Evolutionary conservation across 2,888 invertebrate species (phyloP).

Genomic region (Julus scanicus): DNA sequence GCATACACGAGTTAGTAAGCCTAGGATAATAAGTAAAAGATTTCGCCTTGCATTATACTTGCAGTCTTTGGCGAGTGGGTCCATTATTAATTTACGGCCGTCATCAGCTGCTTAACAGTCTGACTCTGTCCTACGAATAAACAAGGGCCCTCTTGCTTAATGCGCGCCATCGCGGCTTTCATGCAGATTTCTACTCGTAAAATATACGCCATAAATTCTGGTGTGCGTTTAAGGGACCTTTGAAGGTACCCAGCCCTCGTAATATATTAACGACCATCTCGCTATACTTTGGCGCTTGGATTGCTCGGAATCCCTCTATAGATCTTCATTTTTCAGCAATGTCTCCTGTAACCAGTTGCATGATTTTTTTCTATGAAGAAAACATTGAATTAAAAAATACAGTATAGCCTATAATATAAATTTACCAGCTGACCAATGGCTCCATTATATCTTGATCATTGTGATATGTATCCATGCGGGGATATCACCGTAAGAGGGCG

Average conservation of each 20-base stretch:
- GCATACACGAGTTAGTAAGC: background rate
- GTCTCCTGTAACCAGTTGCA: too few species aligned
- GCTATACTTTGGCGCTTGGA: too few species aligned
- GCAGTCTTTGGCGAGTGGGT: slow-evolving; percentile 3
- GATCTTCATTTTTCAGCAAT: too few species aligned
- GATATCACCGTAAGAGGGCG: background rate
- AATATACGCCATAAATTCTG: slow-evolving; percentile 14
- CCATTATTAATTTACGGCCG: slow-evolving; percentile 26
- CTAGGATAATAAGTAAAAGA: slow-evolving; percentile 27
- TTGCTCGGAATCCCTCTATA: too few species aligned
- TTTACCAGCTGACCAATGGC: background rate
- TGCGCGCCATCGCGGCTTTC: background rate
- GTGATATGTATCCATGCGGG: background rate
- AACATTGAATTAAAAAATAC: too few species aligned
- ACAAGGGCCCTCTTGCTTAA: slow-evolving; percentile 16
- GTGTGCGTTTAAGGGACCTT: background rate
- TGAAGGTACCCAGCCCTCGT: background rate
- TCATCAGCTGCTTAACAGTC: slow-evolving; percentile 21
- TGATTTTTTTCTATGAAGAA: too few species aligned
- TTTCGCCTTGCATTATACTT: background rate
- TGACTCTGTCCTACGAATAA: slow-evolving; percentile 9
- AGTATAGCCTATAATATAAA: too few species aligned
- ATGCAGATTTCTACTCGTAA: slow-evolving; percentile 19
- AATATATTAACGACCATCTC: background rate
- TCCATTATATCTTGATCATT: background rate